Conservation (phyloP, 2,888 invertebrate species). For the Rugalucina vietnamica region DNA sequence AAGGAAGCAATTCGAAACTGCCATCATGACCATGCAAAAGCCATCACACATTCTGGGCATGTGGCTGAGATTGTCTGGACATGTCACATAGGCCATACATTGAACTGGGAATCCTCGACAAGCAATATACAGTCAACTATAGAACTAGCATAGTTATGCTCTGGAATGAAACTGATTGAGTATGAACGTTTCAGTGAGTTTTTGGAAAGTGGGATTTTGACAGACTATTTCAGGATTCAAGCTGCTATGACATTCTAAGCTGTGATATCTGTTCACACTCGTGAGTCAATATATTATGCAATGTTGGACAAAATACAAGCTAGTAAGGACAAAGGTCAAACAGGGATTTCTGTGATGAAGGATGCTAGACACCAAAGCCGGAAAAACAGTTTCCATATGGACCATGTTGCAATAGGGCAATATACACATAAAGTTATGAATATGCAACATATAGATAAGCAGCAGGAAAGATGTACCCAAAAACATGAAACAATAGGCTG, state of each 20-base stretch:
- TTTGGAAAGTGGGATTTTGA: neutral
- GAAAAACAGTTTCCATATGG: slow-evolving; percentile 18
- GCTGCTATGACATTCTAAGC: neutral
- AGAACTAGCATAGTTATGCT: neutral
- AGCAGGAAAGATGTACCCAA: slow-evolving; percentile 25
- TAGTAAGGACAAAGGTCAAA: neutral
- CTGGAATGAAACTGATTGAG: slow-evolving; percentile 9
- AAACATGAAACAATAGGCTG: slow-evolving; percentile 34
- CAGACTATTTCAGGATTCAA: slow-evolving; percentile 1
- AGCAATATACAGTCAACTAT: neutral
- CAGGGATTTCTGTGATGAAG: slow-evolving; percentile 2
- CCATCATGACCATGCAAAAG: neutral
- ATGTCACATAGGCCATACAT: neutral
- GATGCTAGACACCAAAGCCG: slow-evolving; percentile 2
- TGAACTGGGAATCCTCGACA: neutral
- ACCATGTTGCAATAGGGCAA: slow-evolving; percentile 14
- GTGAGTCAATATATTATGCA: neutral
- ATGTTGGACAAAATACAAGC: neutral
- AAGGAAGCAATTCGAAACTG: no score
- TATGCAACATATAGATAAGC: slow-evolving; percentile 16
- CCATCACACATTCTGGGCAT: neutral
- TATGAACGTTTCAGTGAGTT: neutral
- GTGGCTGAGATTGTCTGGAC: neutral
- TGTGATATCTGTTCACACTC: neutral
- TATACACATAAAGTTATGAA: slow-evolving; percentile 34